Conservation (phyloP, 1,140 invertebrate genomes). For the Cyphomyrmex costatus region DNA sequence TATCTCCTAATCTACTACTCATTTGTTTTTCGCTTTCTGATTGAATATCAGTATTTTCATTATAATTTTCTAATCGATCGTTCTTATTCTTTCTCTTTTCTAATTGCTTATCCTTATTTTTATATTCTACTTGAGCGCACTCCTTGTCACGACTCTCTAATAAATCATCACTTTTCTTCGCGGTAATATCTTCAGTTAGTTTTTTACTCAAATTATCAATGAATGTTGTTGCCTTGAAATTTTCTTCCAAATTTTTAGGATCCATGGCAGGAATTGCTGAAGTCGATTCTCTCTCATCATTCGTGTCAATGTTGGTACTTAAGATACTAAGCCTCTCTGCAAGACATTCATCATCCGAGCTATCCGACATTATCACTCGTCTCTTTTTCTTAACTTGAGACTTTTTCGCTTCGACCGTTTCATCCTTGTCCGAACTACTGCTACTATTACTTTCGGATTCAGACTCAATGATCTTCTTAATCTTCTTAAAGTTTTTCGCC, state of each 20-base stretch:
- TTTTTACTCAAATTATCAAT: not conserved
- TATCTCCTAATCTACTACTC: not conserved
- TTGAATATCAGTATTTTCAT: not conserved
- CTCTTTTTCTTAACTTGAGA: slow-evolving; percentile 72
- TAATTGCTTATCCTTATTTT: not conserved
- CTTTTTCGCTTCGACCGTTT: slow-evolving; percentile 73
- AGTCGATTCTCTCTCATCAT: not conserved
- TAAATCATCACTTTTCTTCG: not conserved
- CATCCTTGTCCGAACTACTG: slow-evolving; percentile 72
- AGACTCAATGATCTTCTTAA: slow-evolving; percentile 79
- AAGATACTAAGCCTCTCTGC: slow-evolving; percentile 70
- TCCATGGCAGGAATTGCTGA: not conserved
- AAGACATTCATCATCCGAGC: slow-evolving; percentile 81
- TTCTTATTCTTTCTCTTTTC: slow-evolving; percentile 11
- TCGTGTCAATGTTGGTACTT: not conserved
- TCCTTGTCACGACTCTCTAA: not conserved
- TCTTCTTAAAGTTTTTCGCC: slow-evolving; percentile 77
- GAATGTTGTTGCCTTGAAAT: not conserved
- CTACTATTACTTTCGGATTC: slow-evolving; percentile 76
- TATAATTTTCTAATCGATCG: not conserved
- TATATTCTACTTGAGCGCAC: slow-evolving; percentile 29
- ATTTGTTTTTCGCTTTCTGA: not conserved
- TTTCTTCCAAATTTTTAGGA: not conserved
- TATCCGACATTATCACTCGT: slow-evolving; percentile 79
- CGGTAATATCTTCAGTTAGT: not conserved